Evolutionary conservation across 2,797 vertebrate species (phyloP), one percentile per base, ranked within the genome.

Genomic region (Melanotaenia maccullochi): DNA sequence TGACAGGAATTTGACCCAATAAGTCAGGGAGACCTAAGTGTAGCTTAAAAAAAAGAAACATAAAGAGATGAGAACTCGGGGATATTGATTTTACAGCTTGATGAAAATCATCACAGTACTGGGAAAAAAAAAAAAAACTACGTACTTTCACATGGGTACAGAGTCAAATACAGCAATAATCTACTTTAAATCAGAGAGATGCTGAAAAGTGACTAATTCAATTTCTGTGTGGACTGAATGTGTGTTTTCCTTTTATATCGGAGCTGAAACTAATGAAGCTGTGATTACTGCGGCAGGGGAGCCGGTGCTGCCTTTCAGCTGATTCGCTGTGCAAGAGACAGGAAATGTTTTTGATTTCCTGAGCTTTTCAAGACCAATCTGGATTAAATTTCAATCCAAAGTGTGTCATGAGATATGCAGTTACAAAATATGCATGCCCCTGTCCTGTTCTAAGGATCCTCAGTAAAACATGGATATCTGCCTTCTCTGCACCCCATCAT

Each of bases 231-330:
- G 9, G 30, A 33, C 6, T 66, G 65, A 13, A 55, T 66, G 57
- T 60, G 75, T 35, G 71, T 81, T 68, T 51, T 78, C 60, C 51
- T 33, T n/a, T 60, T 58, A 55, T 73, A 85, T 84, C 85, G 71
- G 74, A 72, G 73, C 81, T 81, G 78, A 78, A 85, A 77, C 61
- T 56, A 75, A 83, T 28, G 32, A 68, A 83, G 66, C 32, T 75
- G 36, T 66, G 59, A 79, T 68, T 42, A 71, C 60, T 71, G 68
- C 57, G 71, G 60, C 58, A 36, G 33, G 22, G 24, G 65, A 60
- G 22, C 40, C 52, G 60, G 18, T 49, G 52, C 64, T 44, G 49
- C 16, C n/a, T 68, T 59, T 82, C 49, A 68, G 22, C 44, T 51
- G 62, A 71, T 55, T 66, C 60, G 63, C 42, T 32, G 49, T 35